phyloP scores from a whole-genome alignment of 2,113 vertebrate species.

The Nettapus auritus region DNA sequence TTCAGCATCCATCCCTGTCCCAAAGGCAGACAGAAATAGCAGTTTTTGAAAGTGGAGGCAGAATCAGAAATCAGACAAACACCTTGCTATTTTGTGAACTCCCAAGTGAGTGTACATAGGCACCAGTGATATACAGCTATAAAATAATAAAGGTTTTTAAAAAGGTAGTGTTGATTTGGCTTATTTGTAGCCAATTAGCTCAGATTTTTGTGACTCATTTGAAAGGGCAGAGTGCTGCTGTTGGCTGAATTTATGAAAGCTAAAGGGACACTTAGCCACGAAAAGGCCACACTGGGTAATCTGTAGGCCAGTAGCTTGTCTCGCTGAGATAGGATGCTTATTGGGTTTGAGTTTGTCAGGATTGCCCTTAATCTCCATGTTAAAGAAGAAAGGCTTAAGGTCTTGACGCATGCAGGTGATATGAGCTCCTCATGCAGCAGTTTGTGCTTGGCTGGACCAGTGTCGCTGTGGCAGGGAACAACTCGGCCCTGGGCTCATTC shows the following conservation, averaged over 20 bases:
- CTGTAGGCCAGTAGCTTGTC: not conserved
- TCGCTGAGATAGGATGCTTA: not conserved
- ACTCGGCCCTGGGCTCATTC: not conserved
- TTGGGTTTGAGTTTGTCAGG: not conserved
- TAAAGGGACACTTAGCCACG: not conserved
- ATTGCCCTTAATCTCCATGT: conserved; percentile 3
- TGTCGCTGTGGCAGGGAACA: not conserved
- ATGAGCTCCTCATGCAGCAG: not conserved
- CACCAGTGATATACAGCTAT: not conserved
- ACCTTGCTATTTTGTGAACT: not conserved
- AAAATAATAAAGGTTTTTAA: not conserved
- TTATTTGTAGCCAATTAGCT: not conserved
- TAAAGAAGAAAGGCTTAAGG: not conserved
- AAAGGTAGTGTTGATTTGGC: not conserved
- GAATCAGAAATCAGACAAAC: not conserved
- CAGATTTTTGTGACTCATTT: not conserved
- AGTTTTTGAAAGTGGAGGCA: not conserved
- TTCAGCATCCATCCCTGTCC: not conserved
- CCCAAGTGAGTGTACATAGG: not conserved
- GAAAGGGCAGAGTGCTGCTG: not conserved
- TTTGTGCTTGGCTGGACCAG: fast-evolving
- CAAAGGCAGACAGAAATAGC: not conserved
- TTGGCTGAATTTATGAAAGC: not conserved
- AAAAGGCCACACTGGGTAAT: not conserved
- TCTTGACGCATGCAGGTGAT: not conserved